Conservation (phyloP, 2,888 invertebrate species). For the Andrena fulva region DNA sequence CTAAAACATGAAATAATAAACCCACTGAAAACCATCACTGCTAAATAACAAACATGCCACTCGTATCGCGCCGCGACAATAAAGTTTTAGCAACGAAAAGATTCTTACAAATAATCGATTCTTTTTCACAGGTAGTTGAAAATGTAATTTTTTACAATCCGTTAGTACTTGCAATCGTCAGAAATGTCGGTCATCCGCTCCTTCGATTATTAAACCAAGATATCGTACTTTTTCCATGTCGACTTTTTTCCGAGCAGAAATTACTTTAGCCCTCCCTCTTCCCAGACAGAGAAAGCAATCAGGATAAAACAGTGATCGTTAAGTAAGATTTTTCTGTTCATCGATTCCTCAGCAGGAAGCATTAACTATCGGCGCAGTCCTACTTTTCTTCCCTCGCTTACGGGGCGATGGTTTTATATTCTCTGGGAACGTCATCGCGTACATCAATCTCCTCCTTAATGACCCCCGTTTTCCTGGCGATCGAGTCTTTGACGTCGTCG, state of each 20-base stretch:
- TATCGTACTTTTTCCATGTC: background rate
- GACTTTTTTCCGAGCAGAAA: slow-evolving; percentile 3
- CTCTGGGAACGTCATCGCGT: slow-evolving; percentile 47
- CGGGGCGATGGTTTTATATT: slow-evolving; percentile 51
- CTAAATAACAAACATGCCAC: too few relatives aligned
- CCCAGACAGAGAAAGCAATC: slow-evolving; percentile 27
- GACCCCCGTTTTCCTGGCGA: slow-evolving; percentile 50
- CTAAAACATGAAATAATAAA: too few relatives aligned
- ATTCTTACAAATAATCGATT: too few relatives aligned
- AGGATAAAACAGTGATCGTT: slow-evolving; percentile 48
- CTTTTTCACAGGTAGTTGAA: background rate
- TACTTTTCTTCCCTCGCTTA: slow-evolving; percentile 1
- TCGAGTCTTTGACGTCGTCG: slow-evolving; percentile 28
- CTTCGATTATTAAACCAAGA: background rate
- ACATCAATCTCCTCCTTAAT: slow-evolving; percentile 48
- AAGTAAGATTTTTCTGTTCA: slow-evolving; percentile 45
- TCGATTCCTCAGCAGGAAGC: slow-evolving; percentile 42
- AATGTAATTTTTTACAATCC: slow-evolving; percentile 10
- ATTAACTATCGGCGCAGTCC: slow-evolving; percentile 36
- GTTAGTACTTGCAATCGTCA: background rate
- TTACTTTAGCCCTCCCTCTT: slow-evolving; percentile 11
- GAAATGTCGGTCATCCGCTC: too few relatives aligned
- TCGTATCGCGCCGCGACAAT: too few relatives aligned
- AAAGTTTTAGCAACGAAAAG: too few relatives aligned
- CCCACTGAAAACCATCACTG: too few relatives aligned